phyloP scores from a whole-genome alignment of 2,888 invertebrate genomes.

The Nesidiocoris tenuis region DNA sequence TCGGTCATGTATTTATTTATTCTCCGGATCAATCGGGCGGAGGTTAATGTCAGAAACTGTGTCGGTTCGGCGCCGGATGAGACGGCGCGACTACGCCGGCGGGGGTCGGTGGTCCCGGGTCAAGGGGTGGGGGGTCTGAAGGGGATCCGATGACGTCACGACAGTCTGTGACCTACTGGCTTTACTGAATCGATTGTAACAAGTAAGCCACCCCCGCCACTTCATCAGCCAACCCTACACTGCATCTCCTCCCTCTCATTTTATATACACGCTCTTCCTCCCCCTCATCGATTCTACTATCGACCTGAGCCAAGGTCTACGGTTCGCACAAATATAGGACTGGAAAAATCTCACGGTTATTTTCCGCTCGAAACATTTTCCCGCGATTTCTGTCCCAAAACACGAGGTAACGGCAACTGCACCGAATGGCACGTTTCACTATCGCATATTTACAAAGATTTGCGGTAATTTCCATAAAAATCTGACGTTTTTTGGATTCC shows the following conservation, averaged over 20 bases:
- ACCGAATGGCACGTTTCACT: too few species aligned
- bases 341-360: background rate
- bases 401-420: too few species aligned
- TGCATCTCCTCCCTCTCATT: conserved; percentile 23
- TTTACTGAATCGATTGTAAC: conserved; percentile 38
- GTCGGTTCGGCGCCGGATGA: background rate
- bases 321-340: background rate
- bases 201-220: conserved; percentile 22
- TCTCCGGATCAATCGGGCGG: background rate
- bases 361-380: background rate
- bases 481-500: too few species aligned
- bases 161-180: conserved; percentile 37
- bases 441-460: too few species aligned
- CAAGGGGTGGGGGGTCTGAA: background rate
- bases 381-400: too few species aligned
- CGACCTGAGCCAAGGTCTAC: background rate
- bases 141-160: conserved; percentile 25
- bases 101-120: background rate
- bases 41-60: background rate
- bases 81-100: background rate
- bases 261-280: conserved; percentile 31
- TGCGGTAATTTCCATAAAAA: too few species aligned
- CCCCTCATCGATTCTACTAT: conserved; percentile 14
- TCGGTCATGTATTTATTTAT: too few species aligned
- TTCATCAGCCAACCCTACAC: background rate